Evolutionary conservation across 2,888 invertebrate species (phyloP).

Genomic region (Coleophora flavipennella): DNA sequence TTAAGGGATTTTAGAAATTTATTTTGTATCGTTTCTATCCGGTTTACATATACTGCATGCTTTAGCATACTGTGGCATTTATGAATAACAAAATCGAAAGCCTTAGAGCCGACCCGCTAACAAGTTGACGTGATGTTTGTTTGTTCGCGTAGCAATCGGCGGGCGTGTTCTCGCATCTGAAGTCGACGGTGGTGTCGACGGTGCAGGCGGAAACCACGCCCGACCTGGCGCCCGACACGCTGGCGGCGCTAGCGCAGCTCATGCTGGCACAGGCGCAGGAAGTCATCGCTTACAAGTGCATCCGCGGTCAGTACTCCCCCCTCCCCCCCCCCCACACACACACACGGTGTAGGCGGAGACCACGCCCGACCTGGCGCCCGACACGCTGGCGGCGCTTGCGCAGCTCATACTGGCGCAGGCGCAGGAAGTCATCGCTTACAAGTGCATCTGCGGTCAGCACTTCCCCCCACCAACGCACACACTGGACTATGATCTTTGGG

Average conservation of each 20-base stretch:
- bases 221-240: constrained; percentile 93
- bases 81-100: no score
- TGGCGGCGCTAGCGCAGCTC: constrained; percentile 86
- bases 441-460: constrained; percentile 85
- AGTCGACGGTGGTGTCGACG: constrained; percentile 82
- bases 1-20: no score
- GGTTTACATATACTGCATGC: no score
- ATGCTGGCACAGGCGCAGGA: constrained; percentile 99
- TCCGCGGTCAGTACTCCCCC: constrained; percentile 71
- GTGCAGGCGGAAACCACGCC: constrained; percentile 97
- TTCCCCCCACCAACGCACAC: background rate
- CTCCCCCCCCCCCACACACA: no score
- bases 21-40: no score
- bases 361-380: constrained; percentile 95
- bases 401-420: constrained; percentile 97
- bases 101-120: background rate
- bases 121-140: no score
- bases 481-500: no score
- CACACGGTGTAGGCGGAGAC: constrained; percentile 88
- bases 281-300: constrained; percentile 95
- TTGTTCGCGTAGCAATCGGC: constrained; percentile 82
- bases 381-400: constrained; percentile 88
- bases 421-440: constrained; percentile 96
- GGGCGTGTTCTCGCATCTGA: constrained; percentile 90
- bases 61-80: no score